These are phyloP conservation scores for Eristalis tenax DNA, from an alignment of 2,888 invertebrate genomes.

Conservation along the genomic window DNA sequence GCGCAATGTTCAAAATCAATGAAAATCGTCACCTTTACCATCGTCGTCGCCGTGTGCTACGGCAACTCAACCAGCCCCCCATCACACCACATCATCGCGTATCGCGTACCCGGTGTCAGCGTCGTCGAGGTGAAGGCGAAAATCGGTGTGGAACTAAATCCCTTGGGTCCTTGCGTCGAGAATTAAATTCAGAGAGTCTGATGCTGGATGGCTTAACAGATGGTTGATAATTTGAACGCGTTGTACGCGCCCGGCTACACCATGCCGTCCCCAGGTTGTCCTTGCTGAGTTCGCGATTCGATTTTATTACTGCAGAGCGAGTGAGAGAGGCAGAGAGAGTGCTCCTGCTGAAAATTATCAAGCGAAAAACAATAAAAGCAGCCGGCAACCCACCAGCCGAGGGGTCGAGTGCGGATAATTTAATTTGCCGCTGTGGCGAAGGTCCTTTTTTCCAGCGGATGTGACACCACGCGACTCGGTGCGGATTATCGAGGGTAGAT, in stretches of 20 bases:
- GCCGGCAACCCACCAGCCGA: background rate
- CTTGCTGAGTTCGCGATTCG: conserved; percentile 50
- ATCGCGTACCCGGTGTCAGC: background rate
- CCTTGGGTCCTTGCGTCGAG: conserved; percentile 49
- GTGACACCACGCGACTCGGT: conserved; percentile 42
- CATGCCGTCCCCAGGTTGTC: conserved; percentile 19
- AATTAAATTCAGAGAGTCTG: conserved; percentile 65
- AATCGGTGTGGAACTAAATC: conserved; percentile 52
- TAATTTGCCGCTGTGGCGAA: conserved; percentile 52
- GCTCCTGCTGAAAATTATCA: conserved; percentile 37
- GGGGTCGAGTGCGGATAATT: conserved; percentile 50
- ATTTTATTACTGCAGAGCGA: conserved; percentile 55
- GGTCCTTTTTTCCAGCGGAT: conserved; percentile 42
- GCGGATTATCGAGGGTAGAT: conserved; percentile 36
- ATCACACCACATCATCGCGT: too few relatives aligned
- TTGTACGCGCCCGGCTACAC: background rate
- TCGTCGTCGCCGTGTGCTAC: background rate
- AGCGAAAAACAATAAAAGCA: conserved; percentile 45
- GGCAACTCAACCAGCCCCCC: background rate
- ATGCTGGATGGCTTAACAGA: conserved; percentile 70
- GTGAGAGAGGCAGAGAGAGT: conserved; percentile 4
- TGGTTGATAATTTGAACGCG: conserved; percentile 68
- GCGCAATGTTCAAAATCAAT: conserved; percentile 66
- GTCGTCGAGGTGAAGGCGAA: conserved; percentile 13
- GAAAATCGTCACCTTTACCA: conserved; percentile 49